Percentiles rank a stretch among this genome's conserved stretches.
These are phyloP conservation scores for Suricata suricatta DNA, from an alignment of 2,113 vertebrate genomes.

Conservation along the genomic window DNA sequence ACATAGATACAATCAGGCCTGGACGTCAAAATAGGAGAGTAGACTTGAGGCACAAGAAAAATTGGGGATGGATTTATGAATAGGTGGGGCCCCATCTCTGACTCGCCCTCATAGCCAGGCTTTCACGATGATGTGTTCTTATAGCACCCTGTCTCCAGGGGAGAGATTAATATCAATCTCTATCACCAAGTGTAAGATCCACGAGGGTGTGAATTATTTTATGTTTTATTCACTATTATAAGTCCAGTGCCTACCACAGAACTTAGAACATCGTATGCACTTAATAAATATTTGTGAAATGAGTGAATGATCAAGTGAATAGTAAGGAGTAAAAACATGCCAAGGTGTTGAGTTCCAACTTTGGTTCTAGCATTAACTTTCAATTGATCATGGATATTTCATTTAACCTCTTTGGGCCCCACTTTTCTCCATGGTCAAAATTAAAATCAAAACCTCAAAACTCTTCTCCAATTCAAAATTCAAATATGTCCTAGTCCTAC, in stretches of 20 bases:
- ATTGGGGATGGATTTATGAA: neutral
- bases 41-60: neutral
- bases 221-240: neutral
- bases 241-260: neutral
- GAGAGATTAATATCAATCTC: neutral
- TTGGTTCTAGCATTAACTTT: conserved; percentile 1
- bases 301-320: neutral
- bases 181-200: neutral
- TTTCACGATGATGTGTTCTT: neutral
- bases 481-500: neutral
- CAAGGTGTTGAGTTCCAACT: neutral
- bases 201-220: neutral
- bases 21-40: neutral
- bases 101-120: neutral
- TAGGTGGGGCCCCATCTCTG: neutral
- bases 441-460: neutral
- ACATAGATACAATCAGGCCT: neutral
- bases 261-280: neutral
- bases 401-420: neutral
- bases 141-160: neutral
- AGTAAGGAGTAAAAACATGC: neutral
- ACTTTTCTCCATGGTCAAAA: conserved; percentile 23
- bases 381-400: neutral
- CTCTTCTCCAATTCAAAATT: conserved; percentile 19
- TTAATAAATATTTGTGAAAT: neutral